phyloP scores from a whole-genome alignment of 2,797 vertebrate species.

The Malacoctenus gilli region DNA sequence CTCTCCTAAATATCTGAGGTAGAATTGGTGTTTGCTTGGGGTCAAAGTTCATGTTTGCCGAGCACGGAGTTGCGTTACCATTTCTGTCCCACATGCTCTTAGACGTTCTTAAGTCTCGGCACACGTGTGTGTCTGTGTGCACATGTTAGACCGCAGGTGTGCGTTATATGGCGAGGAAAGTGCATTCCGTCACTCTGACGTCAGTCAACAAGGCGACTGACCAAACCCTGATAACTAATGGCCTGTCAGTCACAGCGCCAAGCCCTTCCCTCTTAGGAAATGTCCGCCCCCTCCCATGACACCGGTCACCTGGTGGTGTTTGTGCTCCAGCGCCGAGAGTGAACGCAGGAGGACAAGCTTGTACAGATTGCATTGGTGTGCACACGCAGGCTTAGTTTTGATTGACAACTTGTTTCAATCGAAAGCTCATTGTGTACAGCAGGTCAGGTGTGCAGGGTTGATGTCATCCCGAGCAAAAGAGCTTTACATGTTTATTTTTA shows the following conservation, averaged over 20 bases:
- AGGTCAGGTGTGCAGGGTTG: no score
- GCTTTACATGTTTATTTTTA: no score
- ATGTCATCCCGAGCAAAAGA: no score
- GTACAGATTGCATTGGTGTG: slow-evolving; percentile 23
- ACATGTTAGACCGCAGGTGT: slow-evolving; percentile 37
- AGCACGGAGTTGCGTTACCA: slow-evolving; percentile 10
- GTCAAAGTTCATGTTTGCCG: slow-evolving; percentile 38
- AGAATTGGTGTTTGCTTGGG: slow-evolving; percentile 10
- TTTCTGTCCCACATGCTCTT: no score
- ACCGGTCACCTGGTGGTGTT: slow-evolving; percentile 43
- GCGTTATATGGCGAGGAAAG: slow-evolving; percentile 61
- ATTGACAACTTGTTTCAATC: slow-evolving; percentile 52
- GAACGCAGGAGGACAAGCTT: slow-evolving; percentile 6
- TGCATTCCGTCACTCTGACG: slow-evolving; percentile 60
- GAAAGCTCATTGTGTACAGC: slow-evolving; percentile 21
- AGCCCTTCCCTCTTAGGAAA: slow-evolving; percentile 68
- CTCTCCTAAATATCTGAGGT: no score
- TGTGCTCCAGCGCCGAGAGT: not conserved
- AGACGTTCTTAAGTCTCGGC: not conserved
- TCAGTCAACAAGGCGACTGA: slow-evolving; percentile 63
- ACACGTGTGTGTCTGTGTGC: slow-evolving; percentile 5
- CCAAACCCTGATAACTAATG: slow-evolving; percentile 71
- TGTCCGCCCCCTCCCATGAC: slow-evolving; percentile 55
- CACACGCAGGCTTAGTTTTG: slow-evolving; percentile 22
- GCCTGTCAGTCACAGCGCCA: slow-evolving; percentile 62